phyloP scores from a whole-genome alignment of 2,797 vertebrate species.

The Lagocephalus sceleratus region DNA sequence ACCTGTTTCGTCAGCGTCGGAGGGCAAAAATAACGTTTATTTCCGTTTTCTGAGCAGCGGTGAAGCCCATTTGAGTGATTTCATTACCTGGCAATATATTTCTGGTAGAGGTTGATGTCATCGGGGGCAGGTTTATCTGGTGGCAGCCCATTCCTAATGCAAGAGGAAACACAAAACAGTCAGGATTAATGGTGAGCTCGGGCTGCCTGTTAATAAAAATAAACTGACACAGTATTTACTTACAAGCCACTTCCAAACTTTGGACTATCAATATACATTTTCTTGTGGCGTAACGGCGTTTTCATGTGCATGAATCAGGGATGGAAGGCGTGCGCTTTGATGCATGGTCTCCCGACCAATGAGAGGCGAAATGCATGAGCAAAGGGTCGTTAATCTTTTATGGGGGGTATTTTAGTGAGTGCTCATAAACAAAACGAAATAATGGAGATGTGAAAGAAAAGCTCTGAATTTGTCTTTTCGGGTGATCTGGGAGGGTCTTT shows the following conservation, averaged over 20 bases:
- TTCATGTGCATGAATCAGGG: slow-evolving; percentile 75
- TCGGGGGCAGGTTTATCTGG: slow-evolving; percentile 95
- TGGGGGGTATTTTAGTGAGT: slow-evolving; percentile 69
- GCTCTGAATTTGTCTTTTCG: slow-evolving; percentile 58
- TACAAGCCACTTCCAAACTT: slow-evolving; percentile 77
- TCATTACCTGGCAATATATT: slow-evolving; percentile 99
- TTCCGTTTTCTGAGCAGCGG: slow-evolving; percentile 51
- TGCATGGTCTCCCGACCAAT: slow-evolving; percentile 77
- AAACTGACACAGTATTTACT: slow-evolving; percentile 82
- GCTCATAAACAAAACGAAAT: slow-evolving; percentile 75
- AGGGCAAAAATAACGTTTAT: slow-evolving; percentile 47
- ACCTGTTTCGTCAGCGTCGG: slow-evolving; percentile 63
- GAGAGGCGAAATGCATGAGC: slow-evolving; percentile 68
- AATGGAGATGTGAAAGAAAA: slow-evolving; percentile 59
- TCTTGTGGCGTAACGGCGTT: slow-evolving; percentile 70
- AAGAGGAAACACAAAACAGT: slow-evolving; percentile 71
- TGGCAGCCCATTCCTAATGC: slow-evolving; percentile 95
- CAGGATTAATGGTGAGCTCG: slow-evolving; percentile 76
- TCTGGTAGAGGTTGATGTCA: slow-evolving; percentile 99
- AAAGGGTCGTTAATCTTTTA: slow-evolving; percentile 78
- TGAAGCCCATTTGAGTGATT: slow-evolving; percentile 59
- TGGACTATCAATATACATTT: slow-evolving; percentile 82
- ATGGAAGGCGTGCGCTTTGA: slow-evolving; percentile 67
- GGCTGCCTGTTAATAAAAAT: slow-evolving; percentile 74
- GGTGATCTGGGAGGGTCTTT: slow-evolving; percentile 34